A percentile compares a stretch with the other conserved stretches of the same genome.
phyloP scores from a whole-genome alignment of 2,888 invertebrate genomes.

The Conus canariensis region DNA sequence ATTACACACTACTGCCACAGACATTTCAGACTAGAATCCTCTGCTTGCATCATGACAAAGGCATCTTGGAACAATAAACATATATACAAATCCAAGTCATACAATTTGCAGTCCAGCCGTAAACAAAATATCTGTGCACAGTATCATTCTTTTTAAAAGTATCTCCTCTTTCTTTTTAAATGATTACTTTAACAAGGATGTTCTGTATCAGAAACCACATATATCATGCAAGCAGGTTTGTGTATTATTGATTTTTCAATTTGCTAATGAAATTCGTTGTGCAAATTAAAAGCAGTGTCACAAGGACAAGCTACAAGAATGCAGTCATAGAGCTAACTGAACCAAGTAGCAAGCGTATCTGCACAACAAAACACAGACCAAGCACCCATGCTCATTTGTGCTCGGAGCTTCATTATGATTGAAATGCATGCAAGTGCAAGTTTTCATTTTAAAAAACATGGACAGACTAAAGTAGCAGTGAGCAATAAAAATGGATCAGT shows the following conservation, averaged over 20 bases:
- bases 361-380: conserved; percentile 1
- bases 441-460: background rate
- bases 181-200: background rate
- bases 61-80: conserved; percentile 27
- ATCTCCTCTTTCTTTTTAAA: background rate
- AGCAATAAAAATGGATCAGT: background rate
- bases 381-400: conserved; percentile 35
- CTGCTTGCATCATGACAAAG: conserved; percentile 1
- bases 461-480: background rate
- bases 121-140: background rate
- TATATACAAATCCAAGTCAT: conserved; percentile 18
- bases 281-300: conserved; percentile 28
- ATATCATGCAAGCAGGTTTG: background rate
- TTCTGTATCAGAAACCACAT: background rate
- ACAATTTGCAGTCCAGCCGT: background rate
- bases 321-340: background rate
- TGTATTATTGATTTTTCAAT: background rate
- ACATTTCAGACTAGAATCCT: conserved; percentile 30
- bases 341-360: background rate
- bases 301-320: background rate
- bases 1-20: background rate
- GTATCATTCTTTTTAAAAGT: background rate
- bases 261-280: conserved; percentile 18
- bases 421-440: background rate
- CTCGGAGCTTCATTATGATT: background rate